Base-by-base conservation (phyloP, 2,888 invertebrate genomes). In the Herminia tarsipennalis region DNA sequence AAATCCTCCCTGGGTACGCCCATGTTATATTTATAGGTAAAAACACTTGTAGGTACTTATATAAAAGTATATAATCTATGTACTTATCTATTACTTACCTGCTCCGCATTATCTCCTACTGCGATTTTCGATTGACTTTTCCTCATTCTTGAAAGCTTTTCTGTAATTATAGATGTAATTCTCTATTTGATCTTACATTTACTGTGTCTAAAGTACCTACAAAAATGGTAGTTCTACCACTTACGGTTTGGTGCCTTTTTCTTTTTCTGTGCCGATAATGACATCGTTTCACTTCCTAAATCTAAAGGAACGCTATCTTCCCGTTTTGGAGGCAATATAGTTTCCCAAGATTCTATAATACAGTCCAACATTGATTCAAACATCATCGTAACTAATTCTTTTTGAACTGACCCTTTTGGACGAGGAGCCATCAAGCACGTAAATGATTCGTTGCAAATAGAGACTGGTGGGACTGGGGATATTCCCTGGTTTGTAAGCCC, bases 331-430 rank as follows among this genome's bases (percentile, higher is more conserved):
- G 66, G 62, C 16, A 45, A 48, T 30, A 86, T 83, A 0, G 75
- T 66, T 18, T 83, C 78, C 90, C 90, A 91, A 5, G 86, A 83
- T 13, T 82, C 75, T 6, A 90, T 78, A 20, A 90, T 86, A 51
- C 58, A 65, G 13, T 74, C 74, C 1, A 90, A 59, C 89, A 90
- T 90, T 1, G 88, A 81, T 38, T 88, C 84, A 51, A 87, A 90
- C 46, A 91, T 66, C 58, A 78, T 54, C 8, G 83, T 78, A 4
- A 89, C 73, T 21, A 89, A 55, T 70, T 89, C 88, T 38, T 73
- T 83, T 47, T 76, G 77, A 1, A 84, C 77, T 1, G 83, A 72
- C 3, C 81, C 82, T 21, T 60, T 81, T 0, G 78, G 73, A 8
- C 78, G 68, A 5, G 17, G 66, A 4, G 18, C 16, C 0, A 32